Evolutionary conservation across 1,140 invertebrate genomes (phyloP).

Genomic region (Drosophila ercepeae): DNA sequence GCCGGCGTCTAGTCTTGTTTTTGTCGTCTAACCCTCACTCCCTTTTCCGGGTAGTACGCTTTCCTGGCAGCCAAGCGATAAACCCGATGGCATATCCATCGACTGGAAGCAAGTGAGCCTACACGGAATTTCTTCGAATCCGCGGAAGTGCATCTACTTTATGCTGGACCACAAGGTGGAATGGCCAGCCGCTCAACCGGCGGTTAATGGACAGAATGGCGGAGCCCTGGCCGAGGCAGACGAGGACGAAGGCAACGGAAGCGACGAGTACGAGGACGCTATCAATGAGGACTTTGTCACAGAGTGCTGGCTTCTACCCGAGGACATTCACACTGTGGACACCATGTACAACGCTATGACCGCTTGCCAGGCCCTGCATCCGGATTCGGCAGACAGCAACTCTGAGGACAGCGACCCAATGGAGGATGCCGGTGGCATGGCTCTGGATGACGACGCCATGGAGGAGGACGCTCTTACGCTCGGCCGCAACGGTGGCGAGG

Average conservation of each 20-base stretch:
- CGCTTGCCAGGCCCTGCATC: slow-evolving; percentile 78
- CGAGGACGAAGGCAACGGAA: slow-evolving; percentile 63
- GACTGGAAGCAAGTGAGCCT: slow-evolving; percentile 78
- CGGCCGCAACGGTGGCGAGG: slow-evolving; percentile 54
- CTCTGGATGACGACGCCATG: slow-evolving; percentile 65
- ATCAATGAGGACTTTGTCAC: slow-evolving; percentile 69
- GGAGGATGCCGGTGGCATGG: slow-evolving; percentile 63
- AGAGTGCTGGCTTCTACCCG: slow-evolving; percentile 78
- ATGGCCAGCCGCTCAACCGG: slow-evolving; percentile 42
- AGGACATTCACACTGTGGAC: slow-evolving; percentile 72
- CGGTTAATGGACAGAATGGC: slow-evolving; percentile 55
- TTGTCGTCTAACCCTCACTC: slow-evolving; percentile 4
- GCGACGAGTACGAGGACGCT: slow-evolving; percentile 68
- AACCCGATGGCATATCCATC: slow-evolving; percentile 71
- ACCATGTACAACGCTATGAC: slow-evolving; percentile 78
- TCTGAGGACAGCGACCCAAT: slow-evolving; percentile 76
- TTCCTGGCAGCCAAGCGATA: slow-evolving; percentile 67
- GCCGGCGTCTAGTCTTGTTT: slow-evolving; percentile 37
- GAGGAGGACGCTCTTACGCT: slow-evolving; percentile 56
- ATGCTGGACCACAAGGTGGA: slow-evolving; percentile 77
- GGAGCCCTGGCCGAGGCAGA: slow-evolving; percentile 26
- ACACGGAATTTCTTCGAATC: slow-evolving; percentile 73
- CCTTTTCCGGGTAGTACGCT: slow-evolving; percentile 51
- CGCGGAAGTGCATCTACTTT: slow-evolving; percentile 79
- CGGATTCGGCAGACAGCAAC: slow-evolving; percentile 78